Evolutionary conservation across 2,888 invertebrate species (phyloP), one percentile per base, ranked within the genome.

Genomic region (Diarsia rubi): DNA sequence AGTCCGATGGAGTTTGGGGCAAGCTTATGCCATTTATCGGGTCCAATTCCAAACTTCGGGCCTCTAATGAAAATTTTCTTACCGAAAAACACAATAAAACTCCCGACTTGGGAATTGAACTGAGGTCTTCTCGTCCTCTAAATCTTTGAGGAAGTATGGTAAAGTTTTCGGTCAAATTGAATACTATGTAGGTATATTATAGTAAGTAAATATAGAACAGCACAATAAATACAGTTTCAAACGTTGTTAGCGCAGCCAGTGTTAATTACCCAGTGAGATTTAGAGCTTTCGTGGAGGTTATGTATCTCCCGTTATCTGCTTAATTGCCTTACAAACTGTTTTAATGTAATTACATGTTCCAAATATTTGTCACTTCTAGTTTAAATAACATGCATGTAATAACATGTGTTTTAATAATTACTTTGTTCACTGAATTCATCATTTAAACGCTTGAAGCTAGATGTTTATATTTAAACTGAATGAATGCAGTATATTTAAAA

Each of bases 231-330:
- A 83, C 68, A 82, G 68, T 74, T 76, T 72, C 75, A 80, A 83
- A 75, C 76, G 62, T 74, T 83, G 87, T 88, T 89, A 82, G 82
- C 86, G 81, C 81, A 85, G 82, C 83, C 86, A 85, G 88, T 89
- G 91, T 88, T 91, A 91, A 91, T 90, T 89, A 88, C 87, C 73
- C 86, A 86, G 86, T 74, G 82, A 88, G 89, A 91, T 90, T 90
- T 89, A 90, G 87, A 86, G 90, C 90, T 88, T 88, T 88, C 90
- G 80, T 72, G 80, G 86, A 86, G 90, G 88, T 86, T 89, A 86
- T 90, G 88, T 90, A 88, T 90, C 86, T 87, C 82, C 86, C 82
- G 87, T 89, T 91, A 90, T 90, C 90, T 90, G 69, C 74, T 79
- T 85, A 87, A 88, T 84, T 83, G 82, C 81, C 78, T 82, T 74